Percentiles rank a stretch among this genome's conserved stretches.
phyloP scores from a whole-genome alignment of 1,140 invertebrate genomes.

The Drosophila santomea region DNA sequence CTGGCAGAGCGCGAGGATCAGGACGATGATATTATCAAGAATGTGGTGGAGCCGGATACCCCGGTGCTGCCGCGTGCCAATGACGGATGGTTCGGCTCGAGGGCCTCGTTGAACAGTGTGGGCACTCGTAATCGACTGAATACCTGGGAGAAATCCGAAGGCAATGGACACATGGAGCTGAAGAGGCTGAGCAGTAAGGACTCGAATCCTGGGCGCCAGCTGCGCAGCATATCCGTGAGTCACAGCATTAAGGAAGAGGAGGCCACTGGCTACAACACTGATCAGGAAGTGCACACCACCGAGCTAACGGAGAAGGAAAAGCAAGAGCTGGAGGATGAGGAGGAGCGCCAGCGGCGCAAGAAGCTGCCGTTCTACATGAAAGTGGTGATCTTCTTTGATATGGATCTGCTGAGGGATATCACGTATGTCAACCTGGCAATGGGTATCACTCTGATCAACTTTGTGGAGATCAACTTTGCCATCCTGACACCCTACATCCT shows the following conservation, averaged over 20 bases:
- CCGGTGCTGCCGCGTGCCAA: slow-evolving; percentile 88
- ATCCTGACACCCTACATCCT: slow-evolving; percentile 89
- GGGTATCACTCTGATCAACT: slow-evolving; percentile 88
- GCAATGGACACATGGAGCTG: slow-evolving; percentile 59
- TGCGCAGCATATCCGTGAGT: slow-evolving; percentile 70
- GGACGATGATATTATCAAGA: slow-evolving; percentile 60
- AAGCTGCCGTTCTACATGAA: slow-evolving; percentile 85
- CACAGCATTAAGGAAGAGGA: slow-evolving; percentile 78
- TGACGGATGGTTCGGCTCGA: slow-evolving; percentile 88
- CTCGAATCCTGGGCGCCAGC: slow-evolving; percentile 25
- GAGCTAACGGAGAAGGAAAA: slow-evolving; percentile 49
- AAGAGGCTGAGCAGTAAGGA: slow-evolving; percentile 65
- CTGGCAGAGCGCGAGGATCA: slow-evolving; percentile 54
- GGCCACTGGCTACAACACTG: slow-evolving; percentile 19
- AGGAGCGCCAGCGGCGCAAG: slow-evolving; percentile 63
- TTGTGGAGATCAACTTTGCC: slow-evolving; percentile 90
- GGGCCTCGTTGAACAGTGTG: slow-evolving; percentile 75
- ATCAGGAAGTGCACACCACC: not conserved
- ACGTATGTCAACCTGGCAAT: slow-evolving; percentile 89
- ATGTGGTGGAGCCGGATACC: slow-evolving; percentile 87
- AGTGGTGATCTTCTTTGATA: slow-evolving; percentile 87
- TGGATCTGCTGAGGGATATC: slow-evolving; percentile 88
- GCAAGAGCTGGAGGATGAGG: slow-evolving; percentile 70
- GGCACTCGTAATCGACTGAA: slow-evolving; percentile 65
- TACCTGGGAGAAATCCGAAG: slow-evolving; percentile 62